Evolutionary conservation across 1,140 invertebrate genomes (phyloP).

Genomic region (Ptiloglossa arizonensis): DNA sequence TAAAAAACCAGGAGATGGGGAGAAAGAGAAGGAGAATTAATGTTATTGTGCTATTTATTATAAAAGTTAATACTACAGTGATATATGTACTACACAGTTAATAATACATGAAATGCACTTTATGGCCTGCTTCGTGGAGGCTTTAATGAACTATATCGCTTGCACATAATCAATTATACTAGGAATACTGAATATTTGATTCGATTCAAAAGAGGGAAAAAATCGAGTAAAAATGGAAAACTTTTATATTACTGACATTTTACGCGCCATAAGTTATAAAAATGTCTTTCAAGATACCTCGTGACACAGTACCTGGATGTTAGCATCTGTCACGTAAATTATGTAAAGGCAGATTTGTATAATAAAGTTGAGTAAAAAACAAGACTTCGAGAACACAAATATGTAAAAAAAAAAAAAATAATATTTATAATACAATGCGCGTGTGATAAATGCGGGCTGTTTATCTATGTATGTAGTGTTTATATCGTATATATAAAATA

Average conservation of each 20-base stretch:
- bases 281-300: constrained; percentile 60
- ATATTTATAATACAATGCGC: constrained; percentile 61
- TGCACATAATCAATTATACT: constrained; percentile 64
- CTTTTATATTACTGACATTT: constrained; percentile 38
- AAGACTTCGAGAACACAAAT: constrained; percentile 42
- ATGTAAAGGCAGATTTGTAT: constrained; percentile 48
- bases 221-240: background rate
- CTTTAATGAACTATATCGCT: constrained; percentile 56
- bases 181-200: constrained; percentile 45
- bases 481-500: constrained; percentile 56
- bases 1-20: constrained; percentile 67
- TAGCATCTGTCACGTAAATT: constrained; percentile 54
- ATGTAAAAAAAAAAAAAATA: constrained; percentile 52
- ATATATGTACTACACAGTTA: constrained; percentile 64
- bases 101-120: constrained; percentile 63
- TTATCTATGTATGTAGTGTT: constrained; percentile 52
- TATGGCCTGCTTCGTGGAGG: constrained; percentile 67
- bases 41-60: constrained; percentile 78
- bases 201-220: constrained; percentile 8
- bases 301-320: constrained; percentile 56
- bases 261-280: constrained; percentile 40
- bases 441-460: constrained; percentile 51
- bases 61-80: constrained; percentile 66
- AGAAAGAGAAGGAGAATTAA: constrained; percentile 56
- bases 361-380: constrained; percentile 52